These are phyloP conservation scores for Gambusia holbrooki DNA, from an alignment of 2,113 vertebrate species.

Conservation along the genomic window DNA sequence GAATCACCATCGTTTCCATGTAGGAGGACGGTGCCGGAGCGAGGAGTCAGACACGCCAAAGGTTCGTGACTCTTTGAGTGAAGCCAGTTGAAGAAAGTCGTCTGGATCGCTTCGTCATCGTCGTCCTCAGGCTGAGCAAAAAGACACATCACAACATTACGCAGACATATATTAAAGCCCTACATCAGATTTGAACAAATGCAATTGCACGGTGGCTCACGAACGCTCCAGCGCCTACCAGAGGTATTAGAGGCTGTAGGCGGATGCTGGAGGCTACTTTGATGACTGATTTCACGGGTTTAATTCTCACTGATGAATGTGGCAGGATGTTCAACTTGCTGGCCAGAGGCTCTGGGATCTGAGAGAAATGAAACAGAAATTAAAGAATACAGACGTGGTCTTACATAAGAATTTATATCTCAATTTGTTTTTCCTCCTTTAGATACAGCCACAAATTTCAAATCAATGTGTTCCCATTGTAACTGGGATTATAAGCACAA, in stretches of 20 bases:
- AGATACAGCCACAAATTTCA: neutral
- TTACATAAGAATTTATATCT: neutral
- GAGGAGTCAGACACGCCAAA: slow-evolving; percentile 83
- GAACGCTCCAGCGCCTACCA: slow-evolving; percentile 79
- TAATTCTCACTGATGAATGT: slow-evolving; percentile 88
- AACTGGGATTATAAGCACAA: neutral
- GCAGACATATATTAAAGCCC: neutral
- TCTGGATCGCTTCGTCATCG: slow-evolving; percentile 84
- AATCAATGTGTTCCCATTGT: neutral
- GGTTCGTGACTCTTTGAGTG: slow-evolving; percentile 81
- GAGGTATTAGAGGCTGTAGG: slow-evolving; percentile 81
- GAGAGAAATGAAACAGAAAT: neutral
- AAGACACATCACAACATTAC: neutral
- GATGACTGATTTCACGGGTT: slow-evolving; percentile 82
- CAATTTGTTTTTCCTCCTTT: neutral
- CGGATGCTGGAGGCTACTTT: slow-evolving; percentile 83
- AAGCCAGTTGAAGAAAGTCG: slow-evolving; percentile 87
- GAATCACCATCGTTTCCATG: slow-evolving; percentile 80
- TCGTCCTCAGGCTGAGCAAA: slow-evolving; percentile 75
- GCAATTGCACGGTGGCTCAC: neutral
- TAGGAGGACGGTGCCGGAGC: slow-evolving; percentile 79
- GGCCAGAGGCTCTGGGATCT: slow-evolving; percentile 87
- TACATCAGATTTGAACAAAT: slow-evolving; percentile 5
- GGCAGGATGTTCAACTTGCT: slow-evolving; percentile 80
- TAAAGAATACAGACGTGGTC: neutral